Evolutionary conservation across 1,140 invertebrate species (phyloP).

Genomic region (Linepithema humile): DNA sequence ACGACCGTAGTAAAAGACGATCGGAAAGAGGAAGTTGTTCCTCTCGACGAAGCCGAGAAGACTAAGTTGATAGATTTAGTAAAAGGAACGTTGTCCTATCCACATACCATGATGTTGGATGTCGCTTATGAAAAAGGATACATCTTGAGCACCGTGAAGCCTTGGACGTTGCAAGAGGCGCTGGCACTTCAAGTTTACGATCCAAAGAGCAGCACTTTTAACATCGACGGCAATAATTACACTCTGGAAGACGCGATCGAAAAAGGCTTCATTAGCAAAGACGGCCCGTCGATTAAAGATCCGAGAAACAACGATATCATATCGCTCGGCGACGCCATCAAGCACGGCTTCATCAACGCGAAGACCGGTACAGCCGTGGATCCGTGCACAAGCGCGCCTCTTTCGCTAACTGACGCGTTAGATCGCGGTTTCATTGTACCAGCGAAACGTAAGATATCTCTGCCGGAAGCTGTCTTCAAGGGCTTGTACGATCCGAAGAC

Average conservation of each 20-base stretch:
- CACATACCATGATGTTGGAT: slow-evolving; percentile 88
- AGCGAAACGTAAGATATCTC: slow-evolving; percentile 91
- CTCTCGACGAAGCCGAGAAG: slow-evolving; percentile 89
- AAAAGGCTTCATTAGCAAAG: slow-evolving; percentile 89
- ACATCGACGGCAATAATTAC: slow-evolving; percentile 89
- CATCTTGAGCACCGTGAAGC: slow-evolving; percentile 90
- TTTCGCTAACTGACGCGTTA: slow-evolving; percentile 92
- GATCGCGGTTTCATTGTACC: slow-evolving; percentile 92
- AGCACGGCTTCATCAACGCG: slow-evolving; percentile 92
- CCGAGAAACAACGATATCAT: slow-evolving; percentile 91
- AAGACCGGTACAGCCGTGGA: slow-evolving; percentile 91
- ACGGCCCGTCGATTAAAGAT: slow-evolving; percentile 93
- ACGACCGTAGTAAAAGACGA: slow-evolving; percentile 91
- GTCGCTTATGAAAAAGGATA: slow-evolving; percentile 92
- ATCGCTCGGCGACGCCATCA: slow-evolving; percentile 92
- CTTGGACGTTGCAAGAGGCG: slow-evolving; percentile 93
- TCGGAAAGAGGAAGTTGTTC: slow-evolving; percentile 87
- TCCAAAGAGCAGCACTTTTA: slow-evolving; percentile 89
- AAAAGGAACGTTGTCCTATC: slow-evolving; percentile 88
- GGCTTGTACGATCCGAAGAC: slow-evolving; percentile 92
- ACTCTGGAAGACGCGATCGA: slow-evolving; percentile 93
- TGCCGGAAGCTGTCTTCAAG: slow-evolving; percentile 94
- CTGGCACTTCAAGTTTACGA: slow-evolving; percentile 93
- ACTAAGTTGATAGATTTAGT: slow-evolving; percentile 89
- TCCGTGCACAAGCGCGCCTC: slow-evolving; percentile 89